These are phyloP conservation scores for Eulithis prunata DNA, from an alignment of 2,888 invertebrate species.

Conservation along the genomic window DNA sequence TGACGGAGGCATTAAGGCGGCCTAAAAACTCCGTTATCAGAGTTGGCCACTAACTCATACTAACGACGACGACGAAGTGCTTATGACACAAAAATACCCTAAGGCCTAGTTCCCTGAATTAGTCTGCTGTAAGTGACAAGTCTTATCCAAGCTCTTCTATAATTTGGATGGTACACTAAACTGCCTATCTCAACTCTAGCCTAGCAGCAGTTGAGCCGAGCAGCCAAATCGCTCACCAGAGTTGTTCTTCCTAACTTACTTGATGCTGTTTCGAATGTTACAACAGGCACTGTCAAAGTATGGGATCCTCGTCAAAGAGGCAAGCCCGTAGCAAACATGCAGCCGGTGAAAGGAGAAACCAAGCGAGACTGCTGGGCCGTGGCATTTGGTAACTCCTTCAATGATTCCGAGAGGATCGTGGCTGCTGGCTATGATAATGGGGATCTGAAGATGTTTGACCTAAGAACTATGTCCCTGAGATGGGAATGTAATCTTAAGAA, in stretches of 20 bases:
- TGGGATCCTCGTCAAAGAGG: constrained; percentile 97
- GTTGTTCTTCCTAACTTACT: not conserved
- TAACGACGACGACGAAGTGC: too few relatives aligned
- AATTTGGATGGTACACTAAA: too few relatives aligned
- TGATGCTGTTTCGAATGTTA: not conserved
- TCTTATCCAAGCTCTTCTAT: too few relatives aligned
- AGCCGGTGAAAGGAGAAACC: constrained; percentile 87
- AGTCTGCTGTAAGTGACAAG: too few relatives aligned
- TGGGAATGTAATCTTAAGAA: constrained; percentile 98
- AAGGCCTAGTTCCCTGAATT: too few relatives aligned
- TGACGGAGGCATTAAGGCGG: too few relatives aligned
- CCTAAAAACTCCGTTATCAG: too few relatives aligned
- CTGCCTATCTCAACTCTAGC: too few relatives aligned
- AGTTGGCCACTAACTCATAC: too few relatives aligned
- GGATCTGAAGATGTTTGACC: constrained; percentile 96
- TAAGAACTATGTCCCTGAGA: constrained; percentile 90
- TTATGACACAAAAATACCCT: too few relatives aligned
- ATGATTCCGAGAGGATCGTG: constrained; percentile 92
- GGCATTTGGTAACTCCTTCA: constrained; percentile 95
- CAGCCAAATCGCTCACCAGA: too few relatives aligned
- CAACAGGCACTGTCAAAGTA: constrained; percentile 92
- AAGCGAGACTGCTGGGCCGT: constrained; percentile 97
- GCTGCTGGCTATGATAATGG: constrained; percentile 98
- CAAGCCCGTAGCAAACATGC: constrained; percentile 95
- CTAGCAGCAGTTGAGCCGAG: too few relatives aligned